Conservation (phyloP, 2,113 vertebrate species). For the Rhabdomys dilectus region DNA sequence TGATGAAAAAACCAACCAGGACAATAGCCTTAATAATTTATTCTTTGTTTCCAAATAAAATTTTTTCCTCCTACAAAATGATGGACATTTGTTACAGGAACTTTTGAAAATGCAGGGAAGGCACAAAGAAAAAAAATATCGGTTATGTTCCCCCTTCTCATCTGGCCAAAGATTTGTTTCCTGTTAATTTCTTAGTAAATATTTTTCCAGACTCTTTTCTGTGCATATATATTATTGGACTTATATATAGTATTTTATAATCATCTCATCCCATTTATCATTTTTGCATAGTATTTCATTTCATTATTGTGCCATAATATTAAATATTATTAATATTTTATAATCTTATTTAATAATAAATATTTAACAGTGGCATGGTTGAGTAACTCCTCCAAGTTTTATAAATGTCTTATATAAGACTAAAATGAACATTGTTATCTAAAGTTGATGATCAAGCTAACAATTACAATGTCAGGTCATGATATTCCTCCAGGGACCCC, state of each 20-base stretch:
- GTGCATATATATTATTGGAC: not conserved
- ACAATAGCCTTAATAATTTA: conserved; percentile 2
- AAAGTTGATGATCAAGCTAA: not conserved
- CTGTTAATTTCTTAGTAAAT: not conserved
- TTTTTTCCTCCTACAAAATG: not conserved
- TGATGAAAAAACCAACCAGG: too few relatives aligned
- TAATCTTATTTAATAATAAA: not conserved
- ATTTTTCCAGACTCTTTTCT: not conserved
- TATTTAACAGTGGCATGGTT: not conserved
- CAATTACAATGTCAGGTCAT: not conserved
- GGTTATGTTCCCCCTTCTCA: not conserved
- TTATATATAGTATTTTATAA: not conserved
- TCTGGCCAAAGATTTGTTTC: not conserved
- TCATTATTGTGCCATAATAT: not conserved
- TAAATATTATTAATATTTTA: not conserved
- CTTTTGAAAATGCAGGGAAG: conserved; percentile 9
- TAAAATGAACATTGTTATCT: not conserved
- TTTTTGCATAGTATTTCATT: not conserved
- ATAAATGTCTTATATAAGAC: not conserved
- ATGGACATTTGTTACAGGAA: not conserved
- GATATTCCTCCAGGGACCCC: not conserved
- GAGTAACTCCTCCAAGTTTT: not conserved
- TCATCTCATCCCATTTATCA: not conserved
- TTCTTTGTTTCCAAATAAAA: not conserved
- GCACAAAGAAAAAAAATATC: not conserved